Conservation (phyloP, 2,888 invertebrate genomes). For the Torymus aiolomorphi region DNA sequence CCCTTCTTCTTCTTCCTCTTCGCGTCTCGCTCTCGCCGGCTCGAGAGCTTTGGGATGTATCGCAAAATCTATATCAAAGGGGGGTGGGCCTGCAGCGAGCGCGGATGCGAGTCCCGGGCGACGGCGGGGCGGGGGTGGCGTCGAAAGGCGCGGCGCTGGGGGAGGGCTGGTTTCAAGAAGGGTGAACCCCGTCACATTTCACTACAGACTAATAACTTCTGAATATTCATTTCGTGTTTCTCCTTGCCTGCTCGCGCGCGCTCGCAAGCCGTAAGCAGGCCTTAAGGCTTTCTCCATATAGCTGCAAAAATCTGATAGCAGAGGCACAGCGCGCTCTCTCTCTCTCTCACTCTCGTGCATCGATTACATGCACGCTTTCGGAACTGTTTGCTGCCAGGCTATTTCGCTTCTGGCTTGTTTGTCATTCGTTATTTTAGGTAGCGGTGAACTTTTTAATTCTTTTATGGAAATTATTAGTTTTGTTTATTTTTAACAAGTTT, state of each 20-base stretch:
- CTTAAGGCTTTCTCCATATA: constrained; percentile 72
- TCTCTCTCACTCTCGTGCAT: not conserved
- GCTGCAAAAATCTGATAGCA: constrained; percentile 54
- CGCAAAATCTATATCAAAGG: constrained; percentile 73
- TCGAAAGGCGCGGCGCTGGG: constrained; percentile 59
- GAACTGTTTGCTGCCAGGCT: too few relatives aligned
- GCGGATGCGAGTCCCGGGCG: constrained; percentile 54
- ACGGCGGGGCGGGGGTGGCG: constrained; percentile 62
- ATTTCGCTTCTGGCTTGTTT: too few relatives aligned
- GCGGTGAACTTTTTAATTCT: too few relatives aligned
- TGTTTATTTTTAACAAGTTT: too few relatives aligned
- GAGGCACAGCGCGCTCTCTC: not conserved
- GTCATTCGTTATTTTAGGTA: too few relatives aligned
- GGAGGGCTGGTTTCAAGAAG: constrained; percentile 69
- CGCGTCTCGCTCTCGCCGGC: constrained; percentile 63
- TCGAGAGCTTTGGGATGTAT: constrained; percentile 71
- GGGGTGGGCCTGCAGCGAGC: constrained; percentile 59
- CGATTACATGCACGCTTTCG: constrained; percentile 23
- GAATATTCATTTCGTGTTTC: constrained; percentile 76
- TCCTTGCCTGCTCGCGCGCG: constrained; percentile 68
- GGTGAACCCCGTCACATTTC: constrained; percentile 75
- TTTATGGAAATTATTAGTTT: too few relatives aligned
- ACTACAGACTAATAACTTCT: constrained; percentile 76
- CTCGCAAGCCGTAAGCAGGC: constrained; percentile 67
- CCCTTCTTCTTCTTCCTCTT: constrained; percentile 45